These are phyloP conservation scores for Diplolepis rosae DNA, from an alignment of 2,888 invertebrate genomes.

Conservation along the genomic window DNA sequence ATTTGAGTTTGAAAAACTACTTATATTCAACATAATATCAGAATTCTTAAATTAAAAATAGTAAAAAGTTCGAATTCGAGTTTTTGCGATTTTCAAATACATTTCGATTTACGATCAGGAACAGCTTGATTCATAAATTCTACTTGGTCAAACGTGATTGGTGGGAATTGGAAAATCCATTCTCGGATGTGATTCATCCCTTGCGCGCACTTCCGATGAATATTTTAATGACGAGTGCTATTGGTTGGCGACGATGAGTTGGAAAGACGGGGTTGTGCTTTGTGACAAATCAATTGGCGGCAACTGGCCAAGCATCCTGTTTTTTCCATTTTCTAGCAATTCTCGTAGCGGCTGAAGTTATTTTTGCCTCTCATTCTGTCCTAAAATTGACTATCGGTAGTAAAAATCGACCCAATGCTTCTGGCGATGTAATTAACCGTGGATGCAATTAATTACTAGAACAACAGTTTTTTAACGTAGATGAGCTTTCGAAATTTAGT, in stretches of 20 bases:
- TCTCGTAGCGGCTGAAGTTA: constrained; percentile 36
- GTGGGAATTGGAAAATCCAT: constrained; percentile 59
- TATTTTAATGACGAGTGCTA: constrained; percentile 64
- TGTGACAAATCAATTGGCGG: constrained; percentile 60
- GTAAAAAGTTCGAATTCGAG: constrained; percentile 34
- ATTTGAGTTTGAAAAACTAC: neutral
- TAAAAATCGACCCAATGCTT: constrained; percentile 20
- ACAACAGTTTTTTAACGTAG: neutral
- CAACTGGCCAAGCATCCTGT: constrained; percentile 29
- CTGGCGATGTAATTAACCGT: neutral
- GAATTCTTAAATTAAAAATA: neutral
- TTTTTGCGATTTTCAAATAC: constrained; percentile 48
- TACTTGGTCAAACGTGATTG: constrained; percentile 36
- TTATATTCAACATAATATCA: neutral
- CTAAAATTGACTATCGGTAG: neutral
- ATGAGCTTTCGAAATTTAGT: neutral
- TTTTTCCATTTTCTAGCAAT: constrained; percentile 28
- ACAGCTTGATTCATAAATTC: constrained; percentile 53
- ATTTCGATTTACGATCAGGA: constrained; percentile 53
- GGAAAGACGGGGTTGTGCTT: constrained; percentile 47
- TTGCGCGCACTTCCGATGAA: constrained; percentile 52
- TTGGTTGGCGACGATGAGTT: constrained; percentile 33
- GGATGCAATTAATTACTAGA: neutral
- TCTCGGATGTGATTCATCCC: constrained; percentile 53
- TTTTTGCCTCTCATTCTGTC: constrained; percentile 16